phyloP scores from a whole-genome alignment of 2,797 vertebrate species.

The Macropodus opercularis region DNA sequence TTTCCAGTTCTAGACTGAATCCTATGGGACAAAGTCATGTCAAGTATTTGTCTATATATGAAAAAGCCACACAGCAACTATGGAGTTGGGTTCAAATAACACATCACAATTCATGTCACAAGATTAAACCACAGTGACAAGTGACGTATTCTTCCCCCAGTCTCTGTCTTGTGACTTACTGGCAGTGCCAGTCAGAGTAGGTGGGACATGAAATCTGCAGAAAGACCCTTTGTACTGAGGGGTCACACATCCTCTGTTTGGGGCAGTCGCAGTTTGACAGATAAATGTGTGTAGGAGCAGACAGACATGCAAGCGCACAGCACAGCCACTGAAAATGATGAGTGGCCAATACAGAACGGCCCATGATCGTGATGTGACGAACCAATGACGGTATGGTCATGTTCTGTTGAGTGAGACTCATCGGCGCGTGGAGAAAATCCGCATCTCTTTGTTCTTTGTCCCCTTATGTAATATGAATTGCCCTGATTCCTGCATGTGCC shows the following conservation, averaged over 20 bases:
- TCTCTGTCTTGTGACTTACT: slow-evolving; percentile 65
- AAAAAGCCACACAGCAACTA: neutral
- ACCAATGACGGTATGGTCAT: neutral
- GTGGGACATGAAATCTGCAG: slow-evolving; percentile 45
- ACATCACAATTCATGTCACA: slow-evolving; percentile 25
- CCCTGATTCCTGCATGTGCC: neutral
- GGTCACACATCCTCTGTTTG: slow-evolving; percentile 59
- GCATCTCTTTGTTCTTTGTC: neutral
- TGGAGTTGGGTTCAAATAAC: slow-evolving; percentile 16
- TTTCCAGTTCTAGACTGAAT: slow-evolving; percentile 14
- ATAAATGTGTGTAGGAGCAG: slow-evolving; percentile 21
- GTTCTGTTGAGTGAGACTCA: neutral
- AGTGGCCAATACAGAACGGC: neutral
- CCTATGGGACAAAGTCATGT: neutral
- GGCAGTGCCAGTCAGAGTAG: slow-evolving; percentile 50
- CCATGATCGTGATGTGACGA: neutral
- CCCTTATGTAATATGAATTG: slow-evolving; percentile 1
- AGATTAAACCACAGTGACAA: slow-evolving; percentile 39
- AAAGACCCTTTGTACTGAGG: slow-evolving; percentile 64
- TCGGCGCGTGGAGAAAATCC: neutral
- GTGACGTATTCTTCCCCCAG: slow-evolving; percentile 51
- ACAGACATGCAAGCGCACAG: neutral
- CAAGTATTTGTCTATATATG: neutral
- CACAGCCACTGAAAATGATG: slow-evolving; percentile 41
- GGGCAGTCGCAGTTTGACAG: slow-evolving; percentile 17